Evolutionary conservation across 2,888 invertebrate species (phyloP).

Genomic region (Cinara cedri): DNA sequence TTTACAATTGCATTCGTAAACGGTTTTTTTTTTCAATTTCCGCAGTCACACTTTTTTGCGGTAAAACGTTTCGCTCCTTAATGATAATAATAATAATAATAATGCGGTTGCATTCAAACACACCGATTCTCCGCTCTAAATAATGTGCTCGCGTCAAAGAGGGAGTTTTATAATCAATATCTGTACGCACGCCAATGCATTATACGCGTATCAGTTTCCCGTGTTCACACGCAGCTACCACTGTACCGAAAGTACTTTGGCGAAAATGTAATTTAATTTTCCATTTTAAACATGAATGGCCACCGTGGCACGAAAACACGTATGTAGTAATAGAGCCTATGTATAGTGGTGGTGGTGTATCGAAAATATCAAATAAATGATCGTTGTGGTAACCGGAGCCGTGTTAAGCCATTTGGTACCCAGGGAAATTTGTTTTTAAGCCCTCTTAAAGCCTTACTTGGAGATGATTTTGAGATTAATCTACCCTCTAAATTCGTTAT

Average conservation of each 20-base stretch:
- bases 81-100: slow-evolving; percentile 11
- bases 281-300: not conserved
- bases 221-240: not conserved
- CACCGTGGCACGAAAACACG: no score
- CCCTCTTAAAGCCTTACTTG: no score
- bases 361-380: no score
- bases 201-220: not conserved
- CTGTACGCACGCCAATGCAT: no score
- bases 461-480: no score
- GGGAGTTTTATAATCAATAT: not conserved
- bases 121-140: not conserved
- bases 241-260: no score
- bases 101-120: slow-evolving; percentile 21
- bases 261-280: slow-evolving; percentile 6
- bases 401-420: no score
- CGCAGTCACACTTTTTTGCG: not conserved
- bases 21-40: slow-evolving; percentile 26
- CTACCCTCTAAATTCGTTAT: no score
- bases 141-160: not conserved
- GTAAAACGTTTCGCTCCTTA: not conserved
- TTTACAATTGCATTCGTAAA: slow-evolving; percentile 1
- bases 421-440: no score
- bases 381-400: no score
- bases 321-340: no score
- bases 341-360: no score